phyloP scores from a whole-genome alignment of 2,113 vertebrate genomes.

The Melanotaenia duboulayi region DNA sequence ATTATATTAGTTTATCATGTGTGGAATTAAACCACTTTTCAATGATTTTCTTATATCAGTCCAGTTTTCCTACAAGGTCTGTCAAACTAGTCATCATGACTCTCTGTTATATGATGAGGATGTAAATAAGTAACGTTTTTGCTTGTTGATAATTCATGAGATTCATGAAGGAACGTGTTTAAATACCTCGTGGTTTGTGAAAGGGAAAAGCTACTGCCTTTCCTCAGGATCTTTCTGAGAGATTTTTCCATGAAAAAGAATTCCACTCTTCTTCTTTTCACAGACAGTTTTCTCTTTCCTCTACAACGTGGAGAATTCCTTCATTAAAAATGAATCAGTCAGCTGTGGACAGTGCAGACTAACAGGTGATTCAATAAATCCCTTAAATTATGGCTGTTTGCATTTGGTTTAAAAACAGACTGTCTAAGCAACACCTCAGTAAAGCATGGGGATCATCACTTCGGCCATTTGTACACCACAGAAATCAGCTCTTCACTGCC shows the following conservation, averaged over 20 bases:
- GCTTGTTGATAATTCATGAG: not conserved
- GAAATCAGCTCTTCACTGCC: too few species aligned
- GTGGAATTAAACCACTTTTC: too few species aligned
- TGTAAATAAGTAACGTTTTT: not conserved
- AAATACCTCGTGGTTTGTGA: not conserved
- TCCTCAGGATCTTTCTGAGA: not conserved
- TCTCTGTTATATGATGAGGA: not conserved
- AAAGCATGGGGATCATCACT: too few species aligned
- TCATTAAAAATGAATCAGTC: not conserved
- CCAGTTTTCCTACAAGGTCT: too few species aligned
- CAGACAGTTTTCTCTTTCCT: not conserved
- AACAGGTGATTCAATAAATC: too few species aligned
- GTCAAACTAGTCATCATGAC: too few species aligned
- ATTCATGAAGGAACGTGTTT: not conserved
- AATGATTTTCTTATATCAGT: too few species aligned
- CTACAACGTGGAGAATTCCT: conserved; percentile 1
- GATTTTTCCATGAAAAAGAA: conserved; percentile 45
- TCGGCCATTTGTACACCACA: too few species aligned
- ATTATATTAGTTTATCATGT: too few species aligned
- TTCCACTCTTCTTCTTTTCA: conserved; percentile 24
- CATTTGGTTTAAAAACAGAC: too few species aligned
- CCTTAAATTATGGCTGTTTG: too few species aligned
- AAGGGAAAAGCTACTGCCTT: not conserved
- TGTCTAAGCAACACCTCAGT: too few species aligned
- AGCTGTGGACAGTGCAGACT: not conserved